Evolutionary conservation across 1,140 invertebrate genomes (phyloP).

Genomic region (Trichomalopsis sarcophagae): DNA sequence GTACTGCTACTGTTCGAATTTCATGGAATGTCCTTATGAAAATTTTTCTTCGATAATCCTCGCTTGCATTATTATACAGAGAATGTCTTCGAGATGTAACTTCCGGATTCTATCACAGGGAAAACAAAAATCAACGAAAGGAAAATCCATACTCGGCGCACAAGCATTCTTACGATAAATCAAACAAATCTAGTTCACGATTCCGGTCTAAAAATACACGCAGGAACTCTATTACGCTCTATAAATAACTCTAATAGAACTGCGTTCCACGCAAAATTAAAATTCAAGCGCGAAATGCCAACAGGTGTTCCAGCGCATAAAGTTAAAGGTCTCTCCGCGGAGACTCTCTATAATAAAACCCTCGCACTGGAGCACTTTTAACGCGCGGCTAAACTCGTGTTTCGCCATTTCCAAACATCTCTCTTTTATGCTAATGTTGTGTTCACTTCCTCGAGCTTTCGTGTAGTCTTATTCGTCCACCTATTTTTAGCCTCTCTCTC

Average conservation of each 20-base stretch:
- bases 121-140: background rate
- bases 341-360: conserved; percentile 31
- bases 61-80: background rate
- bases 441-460: conserved; percentile 40
- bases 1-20: background rate
- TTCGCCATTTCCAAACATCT: conserved; percentile 44
- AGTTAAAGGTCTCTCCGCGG: background rate
- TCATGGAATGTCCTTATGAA: background rate
- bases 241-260: no score
- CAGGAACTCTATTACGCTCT: background rate
- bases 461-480: conserved; percentile 45
- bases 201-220: background rate
- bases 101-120: no score
- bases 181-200: background rate
- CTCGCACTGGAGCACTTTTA: conserved; percentile 26
- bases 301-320: background rate
- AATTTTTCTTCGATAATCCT: background rate
- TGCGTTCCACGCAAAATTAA: no score
- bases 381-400: conserved; percentile 29
- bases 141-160: background rate
- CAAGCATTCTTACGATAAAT: background rate
- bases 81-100: background rate
- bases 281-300: background rate
- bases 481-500: conserved; percentile 14
- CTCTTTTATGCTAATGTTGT: conserved; percentile 45